Evolutionary conservation across 2,113 vertebrate genomes (phyloP), one percentile per base, ranked within the genome.

Genomic region (Pampusana beccarii): DNA sequence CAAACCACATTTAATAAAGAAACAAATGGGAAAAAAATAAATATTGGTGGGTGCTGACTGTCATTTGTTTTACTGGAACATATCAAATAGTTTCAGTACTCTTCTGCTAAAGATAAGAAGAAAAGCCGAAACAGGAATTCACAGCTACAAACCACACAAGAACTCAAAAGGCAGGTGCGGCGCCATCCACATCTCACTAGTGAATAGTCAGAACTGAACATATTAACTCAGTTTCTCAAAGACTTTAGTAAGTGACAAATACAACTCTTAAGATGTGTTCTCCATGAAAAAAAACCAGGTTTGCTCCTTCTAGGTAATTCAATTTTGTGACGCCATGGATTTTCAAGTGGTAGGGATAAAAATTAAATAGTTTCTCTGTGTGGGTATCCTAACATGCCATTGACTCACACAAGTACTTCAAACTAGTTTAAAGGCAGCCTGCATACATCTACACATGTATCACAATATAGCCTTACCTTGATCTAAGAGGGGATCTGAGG

Each of bases 51-150:
- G 48, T 67, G 60, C 50, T 65, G 57, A 34, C 16, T 75, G 34
- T 24, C 21, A 92, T 33, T 87, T 90, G 74, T 60, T 92, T 97
- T 96, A 96, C 94, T 86, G 95, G 88, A 97, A 97, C 53, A 73
- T 17, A 78, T 74, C 24, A 92, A 83, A 66, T 9, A 80, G 83
- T 78, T 97, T 91, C 93, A 94, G 65, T 17, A 12, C 17, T 53
- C 72, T 88, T 97, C 86, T 72, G 57, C 93, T 96, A n/a, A 94
- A 95, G 86, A 78, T 16, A 88, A 3, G 34, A 87, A 84, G 73
- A 91, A 75, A 91, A 91, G 79, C 87, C 85, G 93, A 94, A 94
- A 98, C 96, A 98, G 97, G 96, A 98, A 98, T 97, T 97, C 96
- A 97, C 97, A 97, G 86, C 89, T 97, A 71, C 50, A 97, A 98